Percentiles rank a stretch among this genome's conserved stretches.
Evolutionary conservation across 2,113 vertebrate genomes (phyloP).

Genomic region (Pseudonaja textilis): DNA sequence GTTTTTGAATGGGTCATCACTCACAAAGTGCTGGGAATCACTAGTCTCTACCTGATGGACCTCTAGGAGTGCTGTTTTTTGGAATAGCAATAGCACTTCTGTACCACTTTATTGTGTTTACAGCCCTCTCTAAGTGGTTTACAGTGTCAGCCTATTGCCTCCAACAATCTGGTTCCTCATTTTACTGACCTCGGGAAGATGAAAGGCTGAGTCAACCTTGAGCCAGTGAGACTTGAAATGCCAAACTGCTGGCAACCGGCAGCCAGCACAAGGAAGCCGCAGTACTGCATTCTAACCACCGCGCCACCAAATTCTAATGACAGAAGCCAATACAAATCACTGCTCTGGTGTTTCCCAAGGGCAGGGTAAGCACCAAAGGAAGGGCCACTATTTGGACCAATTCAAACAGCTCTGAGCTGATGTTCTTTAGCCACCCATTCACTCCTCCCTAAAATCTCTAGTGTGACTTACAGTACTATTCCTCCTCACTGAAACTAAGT

Average conservation of each 20-base stretch:
- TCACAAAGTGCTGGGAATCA: not conserved
- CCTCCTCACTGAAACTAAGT: not conserved
- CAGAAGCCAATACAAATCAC: not conserved
- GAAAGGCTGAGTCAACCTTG: no score
- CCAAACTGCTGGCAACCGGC: no score
- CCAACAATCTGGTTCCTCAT: no score
- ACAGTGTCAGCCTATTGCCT: no score
- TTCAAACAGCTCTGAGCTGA: not conserved
- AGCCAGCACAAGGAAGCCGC: no score
- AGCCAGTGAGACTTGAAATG: no score
- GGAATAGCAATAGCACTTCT: not conserved
- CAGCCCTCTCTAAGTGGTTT: no score
- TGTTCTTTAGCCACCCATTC: not conserved
- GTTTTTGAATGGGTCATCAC: not conserved
- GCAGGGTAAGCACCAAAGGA: not conserved
- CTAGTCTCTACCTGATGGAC: not conserved
- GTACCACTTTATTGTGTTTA: no score
- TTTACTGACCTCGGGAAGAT: no score
- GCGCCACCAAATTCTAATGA: not conserved
- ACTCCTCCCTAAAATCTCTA: not conserved
- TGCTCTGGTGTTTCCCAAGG: rapidly evolving
- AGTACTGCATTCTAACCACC: no score
- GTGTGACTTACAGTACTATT: not conserved
- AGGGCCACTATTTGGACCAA: not conserved
- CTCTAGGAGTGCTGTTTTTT: not conserved